Conservation (phyloP, 2,113 vertebrate species). For the Myiozetetes cayanensis region DNA sequence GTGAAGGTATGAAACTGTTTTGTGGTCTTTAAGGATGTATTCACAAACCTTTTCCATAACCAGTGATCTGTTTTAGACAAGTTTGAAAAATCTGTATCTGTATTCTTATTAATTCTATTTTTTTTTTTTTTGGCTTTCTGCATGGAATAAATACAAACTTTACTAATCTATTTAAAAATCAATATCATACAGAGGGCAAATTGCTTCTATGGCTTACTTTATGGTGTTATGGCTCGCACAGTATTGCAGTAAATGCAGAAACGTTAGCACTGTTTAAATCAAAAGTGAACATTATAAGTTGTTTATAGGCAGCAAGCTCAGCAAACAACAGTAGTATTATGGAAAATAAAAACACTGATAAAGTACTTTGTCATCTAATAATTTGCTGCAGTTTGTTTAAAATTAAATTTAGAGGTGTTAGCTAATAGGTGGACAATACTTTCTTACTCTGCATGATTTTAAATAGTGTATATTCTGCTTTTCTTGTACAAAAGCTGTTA, state of each 20-base stretch:
- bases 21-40: not conserved
- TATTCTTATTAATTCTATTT: conserved; percentile 30
- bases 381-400: conserved; percentile 21
- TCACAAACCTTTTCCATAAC: not conserved
- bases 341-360: conserved; percentile 6
- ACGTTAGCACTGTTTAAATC: conserved; percentile 47
- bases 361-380: conserved; percentile 10
- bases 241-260: conserved; percentile 53
- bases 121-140: conserved; percentile 1
- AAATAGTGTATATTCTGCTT: not conserved
- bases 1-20: not conserved
- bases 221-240: not conserved
- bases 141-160: conserved; percentile 12
- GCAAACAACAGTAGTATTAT: not conserved
- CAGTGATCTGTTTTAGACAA: not conserved
- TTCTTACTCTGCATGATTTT: not conserved
- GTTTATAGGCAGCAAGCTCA: conserved; percentile 10
- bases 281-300: conserved; percentile 13
- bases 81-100: not conserved
- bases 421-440: not conserved
- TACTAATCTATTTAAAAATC: conserved; percentile 67
- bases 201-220: conserved; percentile 58
- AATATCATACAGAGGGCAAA: conserved; percentile 56
- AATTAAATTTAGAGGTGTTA: not conserved
- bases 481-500: not conserved